Evolutionary conservation across 2,113 vertebrate species (phyloP).

Genomic region (human): GRCh38 chr15:26121501-26122000

Average conservation of each 20-base stretch:
- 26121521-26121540: no score
- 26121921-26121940: background rate
- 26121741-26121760: background rate
- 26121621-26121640: background rate
- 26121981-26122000: background rate
- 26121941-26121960: background rate
- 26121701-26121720: background rate
- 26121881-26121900: background rate
- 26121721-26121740: background rate
- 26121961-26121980: background rate
- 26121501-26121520: background rate
- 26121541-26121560: background rate
- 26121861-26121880: no score
- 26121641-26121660: background rate
- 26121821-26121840: rapidly evolving
- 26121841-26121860: background rate
- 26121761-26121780: background rate
- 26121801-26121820: rapidly evolving
- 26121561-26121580: background rate
- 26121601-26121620: background rate
- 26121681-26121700: background rate
- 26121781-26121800: no score
- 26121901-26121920: background rate
- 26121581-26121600: no score
- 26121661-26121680: background rate